Conservation (phyloP, 2,113 vertebrate genomes). For the Rhabdornis inornatus region DNA sequence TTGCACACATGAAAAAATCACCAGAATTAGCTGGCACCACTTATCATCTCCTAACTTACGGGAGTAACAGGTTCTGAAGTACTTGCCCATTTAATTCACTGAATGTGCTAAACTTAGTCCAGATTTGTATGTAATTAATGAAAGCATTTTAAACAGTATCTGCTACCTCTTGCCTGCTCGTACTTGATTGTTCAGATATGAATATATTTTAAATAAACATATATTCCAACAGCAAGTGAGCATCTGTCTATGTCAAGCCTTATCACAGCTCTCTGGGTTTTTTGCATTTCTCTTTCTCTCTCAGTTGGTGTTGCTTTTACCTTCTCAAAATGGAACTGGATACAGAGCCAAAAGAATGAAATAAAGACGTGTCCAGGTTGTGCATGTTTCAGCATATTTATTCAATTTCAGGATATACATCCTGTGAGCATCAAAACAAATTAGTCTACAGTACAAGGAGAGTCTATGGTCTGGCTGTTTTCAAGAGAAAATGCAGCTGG, state of each 20-base stretch:
- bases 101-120: not conserved
- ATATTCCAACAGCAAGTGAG: not conserved
- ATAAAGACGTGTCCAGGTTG: not conserved
- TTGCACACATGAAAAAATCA: not conserved
- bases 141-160: not conserved
- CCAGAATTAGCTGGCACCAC: not conserved
- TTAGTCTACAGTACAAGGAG: not conserved
- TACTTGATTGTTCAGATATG: not conserved
- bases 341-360: not conserved
- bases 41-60: not conserved
- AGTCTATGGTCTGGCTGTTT: not conserved
- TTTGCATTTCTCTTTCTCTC: not conserved
- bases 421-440: slow-evolving; percentile 53
- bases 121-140: not conserved
- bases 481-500: slow-evolving; percentile 29
- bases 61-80: not conserved
- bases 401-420: slow-evolving; percentile 15
- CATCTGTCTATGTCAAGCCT: not conserved
- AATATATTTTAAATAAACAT: not conserved
- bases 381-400: slow-evolving; percentile 3
- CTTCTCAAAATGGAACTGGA: not conserved
- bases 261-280: not conserved
- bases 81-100: not conserved
- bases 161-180: not conserved
- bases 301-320: not conserved